Evolutionary conservation across 2,797 vertebrate genomes (phyloP).

Genomic region (Todus mexicanus): DNA sequence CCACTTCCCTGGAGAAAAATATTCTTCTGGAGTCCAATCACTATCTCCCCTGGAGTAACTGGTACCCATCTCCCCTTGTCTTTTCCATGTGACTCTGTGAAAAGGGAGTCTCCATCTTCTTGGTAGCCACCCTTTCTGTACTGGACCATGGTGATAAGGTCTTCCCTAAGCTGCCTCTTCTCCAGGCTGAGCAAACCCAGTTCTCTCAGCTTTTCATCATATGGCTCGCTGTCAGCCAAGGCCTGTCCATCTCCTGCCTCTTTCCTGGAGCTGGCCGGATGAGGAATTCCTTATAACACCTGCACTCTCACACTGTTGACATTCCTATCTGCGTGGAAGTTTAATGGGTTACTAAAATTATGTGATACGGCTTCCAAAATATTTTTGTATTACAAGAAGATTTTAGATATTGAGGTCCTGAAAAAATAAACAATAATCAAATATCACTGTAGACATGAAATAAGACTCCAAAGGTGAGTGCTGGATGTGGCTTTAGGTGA

Average conservation of each 20-base stretch:
- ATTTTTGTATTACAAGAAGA: background rate
- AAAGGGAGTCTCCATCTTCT: no score
- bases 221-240: no score
- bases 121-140: no score
- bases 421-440: rapidly evolving
- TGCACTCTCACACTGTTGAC: background rate
- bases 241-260: background rate
- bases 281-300: background rate
- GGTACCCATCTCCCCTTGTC: no score
- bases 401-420: background rate
- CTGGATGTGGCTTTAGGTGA: background rate
- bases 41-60: no score
- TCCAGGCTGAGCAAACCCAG: no score
- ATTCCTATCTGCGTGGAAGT: background rate
- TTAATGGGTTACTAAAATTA: background rate
- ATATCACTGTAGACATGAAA: background rate
- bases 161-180: no score
- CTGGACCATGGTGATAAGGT: no score
- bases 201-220: no score
- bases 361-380: background rate
- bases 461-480: background rate
- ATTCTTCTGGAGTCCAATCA: no score
- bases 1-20: no score
- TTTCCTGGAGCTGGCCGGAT: rapidly evolving
- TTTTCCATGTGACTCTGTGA: no score